Conservation (phyloP, 2,888 invertebrate genomes). For the Junonia oenone region DNA sequence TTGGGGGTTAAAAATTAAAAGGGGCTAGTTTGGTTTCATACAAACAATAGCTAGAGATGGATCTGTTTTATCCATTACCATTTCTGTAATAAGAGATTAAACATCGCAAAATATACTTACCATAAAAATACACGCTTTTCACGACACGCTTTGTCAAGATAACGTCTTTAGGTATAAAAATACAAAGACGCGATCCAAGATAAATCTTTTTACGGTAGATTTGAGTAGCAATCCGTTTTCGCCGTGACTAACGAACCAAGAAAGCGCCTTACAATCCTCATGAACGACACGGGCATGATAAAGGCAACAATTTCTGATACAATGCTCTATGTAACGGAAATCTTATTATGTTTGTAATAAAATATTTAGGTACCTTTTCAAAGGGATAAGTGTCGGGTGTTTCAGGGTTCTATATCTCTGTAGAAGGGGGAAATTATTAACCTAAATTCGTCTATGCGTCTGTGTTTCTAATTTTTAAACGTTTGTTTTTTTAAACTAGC, state of each 20-base stretch:
- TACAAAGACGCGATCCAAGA: constrained; percentile 33
- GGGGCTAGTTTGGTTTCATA: no score
- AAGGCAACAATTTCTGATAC: not conserved
- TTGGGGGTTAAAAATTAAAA: no score
- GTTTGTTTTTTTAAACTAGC: no score
- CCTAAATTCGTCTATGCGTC: no score
- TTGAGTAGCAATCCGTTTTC: constrained; percentile 45
- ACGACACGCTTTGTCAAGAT: not conserved
- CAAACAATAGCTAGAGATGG: no score
- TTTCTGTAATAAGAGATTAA: not conserved
- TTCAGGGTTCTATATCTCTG: not conserved
- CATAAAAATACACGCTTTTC: not conserved
- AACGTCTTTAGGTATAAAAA: constrained; percentile 6
- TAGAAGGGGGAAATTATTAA: not conserved
- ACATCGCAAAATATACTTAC: not conserved
- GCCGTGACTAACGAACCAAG: constrained; percentile 39
- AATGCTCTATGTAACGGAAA: constrained; percentile 4
- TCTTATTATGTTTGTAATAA: not conserved
- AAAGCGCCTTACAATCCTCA: constrained; percentile 35
- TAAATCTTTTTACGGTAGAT: constrained; percentile 53
- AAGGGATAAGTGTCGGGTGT: not conserved
- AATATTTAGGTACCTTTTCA: not conserved
- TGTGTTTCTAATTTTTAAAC: no score
- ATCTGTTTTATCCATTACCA: not conserved
- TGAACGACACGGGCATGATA: constrained; percentile 30